phyloP scores from a whole-genome alignment of 1,140 invertebrate species.

The Zaprionus gabonicus region DNA sequence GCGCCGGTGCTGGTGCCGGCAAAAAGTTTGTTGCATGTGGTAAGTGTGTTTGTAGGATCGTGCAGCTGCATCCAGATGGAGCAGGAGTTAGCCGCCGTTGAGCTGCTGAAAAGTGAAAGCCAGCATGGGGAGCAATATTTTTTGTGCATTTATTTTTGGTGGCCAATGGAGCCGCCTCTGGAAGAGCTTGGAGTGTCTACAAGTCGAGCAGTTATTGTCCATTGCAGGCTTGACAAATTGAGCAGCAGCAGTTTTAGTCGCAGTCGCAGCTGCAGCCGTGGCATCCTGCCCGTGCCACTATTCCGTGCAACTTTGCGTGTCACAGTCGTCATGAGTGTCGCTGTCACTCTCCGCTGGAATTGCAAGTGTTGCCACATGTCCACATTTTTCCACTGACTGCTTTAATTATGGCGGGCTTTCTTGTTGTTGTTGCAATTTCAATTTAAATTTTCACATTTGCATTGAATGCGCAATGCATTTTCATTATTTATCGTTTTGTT shows the following conservation, averaged over 20 bases:
- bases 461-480: slow-evolving; percentile 70
- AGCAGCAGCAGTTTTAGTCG: background rate
- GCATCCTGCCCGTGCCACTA: slow-evolving; percentile 45
- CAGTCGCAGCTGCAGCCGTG: background rate
- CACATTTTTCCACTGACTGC: slow-evolving; percentile 64
- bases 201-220: slow-evolving; percentile 45
- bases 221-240: slow-evolving; percentile 44
- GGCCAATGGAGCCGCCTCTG: slow-evolving; percentile 12
- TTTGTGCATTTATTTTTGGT: slow-evolving; percentile 23
- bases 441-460: slow-evolving; percentile 29
- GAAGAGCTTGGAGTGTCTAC: slow-evolving; percentile 4
- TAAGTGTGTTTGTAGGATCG: slow-evolving; percentile 55
- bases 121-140: slow-evolving; percentile 23
- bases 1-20: background rate
- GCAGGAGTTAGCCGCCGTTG: slow-evolving; percentile 14
- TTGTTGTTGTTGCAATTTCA: slow-evolving; percentile 22
- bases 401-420: slow-evolving; percentile 65
- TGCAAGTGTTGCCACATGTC: slow-evolving; percentile 63
- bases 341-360: slow-evolving; percentile 70
- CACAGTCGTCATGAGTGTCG: slow-evolving; percentile 15
- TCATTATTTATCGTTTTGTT: slow-evolving; percentile 57
- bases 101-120: slow-evolving; percentile 68
- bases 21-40: no score
- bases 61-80: slow-evolving; percentile 23
- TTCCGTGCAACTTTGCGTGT: slow-evolving; percentile 39